These are phyloP conservation scores for Bibio marci DNA, from an alignment of 2,888 invertebrate genomes.

Conservation along the genomic window DNA sequence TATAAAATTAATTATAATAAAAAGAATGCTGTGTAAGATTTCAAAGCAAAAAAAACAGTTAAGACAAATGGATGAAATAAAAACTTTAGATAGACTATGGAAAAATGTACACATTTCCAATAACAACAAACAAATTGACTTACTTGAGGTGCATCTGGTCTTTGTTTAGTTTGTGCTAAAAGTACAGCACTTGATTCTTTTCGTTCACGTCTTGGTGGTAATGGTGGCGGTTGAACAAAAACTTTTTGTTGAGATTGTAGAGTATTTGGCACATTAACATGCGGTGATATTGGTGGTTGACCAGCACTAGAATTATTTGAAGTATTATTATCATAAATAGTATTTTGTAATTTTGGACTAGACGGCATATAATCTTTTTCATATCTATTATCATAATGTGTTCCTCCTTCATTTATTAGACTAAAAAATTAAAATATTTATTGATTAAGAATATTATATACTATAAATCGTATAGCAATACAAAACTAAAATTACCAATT, in stretches of 20 bases:
- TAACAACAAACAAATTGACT: constrained; percentile 4
- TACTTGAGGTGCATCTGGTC: constrained; percentile 44
- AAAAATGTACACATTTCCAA: too few species aligned
- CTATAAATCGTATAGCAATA: too few species aligned
- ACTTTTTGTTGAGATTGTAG: constrained; percentile 10
- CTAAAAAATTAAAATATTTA: too few species aligned
- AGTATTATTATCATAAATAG: background rate
- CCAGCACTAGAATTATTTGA: background rate
- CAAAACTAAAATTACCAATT: too few species aligned
- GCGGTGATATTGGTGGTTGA: constrained; percentile 26
- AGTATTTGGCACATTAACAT: constrained; percentile 28
- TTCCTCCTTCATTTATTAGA: too few species aligned
- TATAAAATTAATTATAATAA: too few species aligned
- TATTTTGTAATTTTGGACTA: constrained; percentile 2
- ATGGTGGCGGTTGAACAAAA: constrained; percentile 19
- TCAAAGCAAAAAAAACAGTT: background rate
- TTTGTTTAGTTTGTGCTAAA: constrained; percentile 34
- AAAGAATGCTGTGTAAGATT: background rate
- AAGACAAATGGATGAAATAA: too few species aligned
- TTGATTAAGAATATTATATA: too few species aligned
- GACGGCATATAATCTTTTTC: too few species aligned
- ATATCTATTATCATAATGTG: too few species aligned
- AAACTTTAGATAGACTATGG: background rate
- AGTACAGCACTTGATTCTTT: constrained; percentile 19
- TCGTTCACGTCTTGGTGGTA: constrained; percentile 25